Evolutionary conservation across 2,888 invertebrate species (phyloP).

Genomic region (Caenorhabditis doughertyi): DNA sequence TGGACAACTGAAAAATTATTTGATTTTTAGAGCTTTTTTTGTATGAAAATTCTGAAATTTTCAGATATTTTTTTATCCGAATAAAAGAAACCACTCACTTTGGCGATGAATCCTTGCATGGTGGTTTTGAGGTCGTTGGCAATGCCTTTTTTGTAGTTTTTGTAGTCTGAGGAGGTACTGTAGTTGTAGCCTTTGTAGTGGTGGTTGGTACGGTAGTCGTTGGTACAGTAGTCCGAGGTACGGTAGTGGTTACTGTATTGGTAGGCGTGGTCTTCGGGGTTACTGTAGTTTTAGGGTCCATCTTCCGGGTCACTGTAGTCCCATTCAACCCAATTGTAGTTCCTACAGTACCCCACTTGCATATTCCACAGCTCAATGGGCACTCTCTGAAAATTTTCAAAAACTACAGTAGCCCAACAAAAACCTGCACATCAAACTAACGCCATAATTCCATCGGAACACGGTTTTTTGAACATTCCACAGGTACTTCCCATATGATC

Average conservation of each 20-base stretch:
- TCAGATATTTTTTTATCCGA: neutral
- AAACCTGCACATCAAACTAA: neutral
- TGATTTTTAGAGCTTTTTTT: neutral
- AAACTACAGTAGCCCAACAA: neutral
- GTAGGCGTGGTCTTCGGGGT: too few relatives aligned
- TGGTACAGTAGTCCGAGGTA: neutral
- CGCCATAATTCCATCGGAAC: neutral
- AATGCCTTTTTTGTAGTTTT: neutral
- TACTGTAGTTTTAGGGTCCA: too few relatives aligned
- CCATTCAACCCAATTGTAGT: neutral
- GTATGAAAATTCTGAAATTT: neutral
- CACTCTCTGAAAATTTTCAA: conserved; percentile 10
- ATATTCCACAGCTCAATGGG: conserved; percentile 1
- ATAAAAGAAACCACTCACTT: conserved; percentile 3
- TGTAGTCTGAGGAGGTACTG: neutral
- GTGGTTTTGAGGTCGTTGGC: neutral
- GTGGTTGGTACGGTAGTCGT: neutral
- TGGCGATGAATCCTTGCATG: conserved; percentile 27
- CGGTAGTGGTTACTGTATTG: neutral
- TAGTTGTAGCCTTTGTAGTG: neutral
- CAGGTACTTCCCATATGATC: neutral
- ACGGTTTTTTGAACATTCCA: neutral
- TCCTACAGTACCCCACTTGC: neutral
- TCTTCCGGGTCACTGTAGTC: too few relatives aligned
- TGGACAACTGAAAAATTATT: conserved; percentile 41